These are phyloP conservation scores for Strix aluco DNA, from an alignment of 2,113 vertebrate species.

Conservation along the genomic window DNA sequence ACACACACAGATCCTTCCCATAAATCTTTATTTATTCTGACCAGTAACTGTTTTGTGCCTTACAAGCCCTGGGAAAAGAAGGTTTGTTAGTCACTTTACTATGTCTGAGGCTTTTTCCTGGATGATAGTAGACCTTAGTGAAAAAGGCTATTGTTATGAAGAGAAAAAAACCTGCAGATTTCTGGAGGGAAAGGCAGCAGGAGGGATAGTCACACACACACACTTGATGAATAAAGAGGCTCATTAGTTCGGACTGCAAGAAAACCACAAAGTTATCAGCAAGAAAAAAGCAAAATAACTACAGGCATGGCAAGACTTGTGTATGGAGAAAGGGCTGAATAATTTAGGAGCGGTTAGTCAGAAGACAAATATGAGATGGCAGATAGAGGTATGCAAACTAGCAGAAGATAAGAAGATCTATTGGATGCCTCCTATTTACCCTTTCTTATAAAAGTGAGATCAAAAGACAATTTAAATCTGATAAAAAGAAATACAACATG, in stretches of 20 bases:
- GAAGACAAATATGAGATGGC: constrained; percentile 19
- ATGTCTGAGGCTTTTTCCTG: neutral
- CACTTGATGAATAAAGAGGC: neutral
- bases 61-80: neutral
- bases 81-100: neutral
- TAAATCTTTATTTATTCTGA: neutral
- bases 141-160: neutral
- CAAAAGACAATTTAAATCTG: constrained; percentile 30
- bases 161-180: neutral
- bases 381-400: constrained; percentile 24
- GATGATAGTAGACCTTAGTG: neutral
- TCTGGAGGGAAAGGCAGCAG: neutral
- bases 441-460: constrained; percentile 20
- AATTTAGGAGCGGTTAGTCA: constrained; percentile 25
- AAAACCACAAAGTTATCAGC: neutral
- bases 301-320: constrained; percentile 1
- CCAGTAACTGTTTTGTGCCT: neutral
- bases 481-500: neutral
- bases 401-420: neutral
- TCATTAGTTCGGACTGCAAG: neutral
- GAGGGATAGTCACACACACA: neutral
- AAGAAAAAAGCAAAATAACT: neutral
- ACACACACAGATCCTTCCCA: neutral
- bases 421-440: constrained; percentile 28
- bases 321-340: neutral